phyloP scores from a whole-genome alignment of 1,140 invertebrate genomes.

The Ptiloglossa arizonensis region DNA sequence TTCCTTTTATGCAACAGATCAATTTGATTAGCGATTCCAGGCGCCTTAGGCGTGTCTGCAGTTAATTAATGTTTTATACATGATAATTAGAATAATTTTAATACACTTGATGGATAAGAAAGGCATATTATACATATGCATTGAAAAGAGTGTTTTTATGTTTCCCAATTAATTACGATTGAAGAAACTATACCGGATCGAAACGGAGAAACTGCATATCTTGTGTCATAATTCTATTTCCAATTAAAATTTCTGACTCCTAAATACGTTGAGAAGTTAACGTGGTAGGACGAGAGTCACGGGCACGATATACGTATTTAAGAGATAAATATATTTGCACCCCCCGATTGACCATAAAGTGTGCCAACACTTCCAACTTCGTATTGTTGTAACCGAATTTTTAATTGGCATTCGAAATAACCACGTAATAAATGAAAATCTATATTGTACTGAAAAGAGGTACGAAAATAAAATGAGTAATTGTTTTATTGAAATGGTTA shows the following conservation, averaged over 20 bases:
- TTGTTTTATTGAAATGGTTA: background rate
- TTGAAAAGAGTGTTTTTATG: background rate
- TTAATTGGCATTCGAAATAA: background rate
- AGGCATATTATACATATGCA: background rate
- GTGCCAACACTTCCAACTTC: too few species aligned
- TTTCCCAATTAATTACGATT: constrained; percentile 20
- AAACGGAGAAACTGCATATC: too few species aligned
- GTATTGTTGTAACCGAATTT: background rate
- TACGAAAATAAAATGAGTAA: background rate
- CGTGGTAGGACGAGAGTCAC: background rate
- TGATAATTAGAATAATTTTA: constrained; percentile 20
- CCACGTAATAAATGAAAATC: background rate
- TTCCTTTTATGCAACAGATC: constrained; percentile 21
- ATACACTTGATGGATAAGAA: constrained; percentile 4
- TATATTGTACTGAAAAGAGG: too few species aligned
- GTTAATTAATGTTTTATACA: constrained; percentile 24
- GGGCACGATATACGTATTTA: too few species aligned
- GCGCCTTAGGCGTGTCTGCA: background rate
- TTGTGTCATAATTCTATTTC: background rate
- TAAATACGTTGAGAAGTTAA: background rate
- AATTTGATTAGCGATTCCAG: constrained; percentile 1
- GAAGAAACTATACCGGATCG: background rate
- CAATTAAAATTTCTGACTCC: background rate
- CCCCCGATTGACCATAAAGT: background rate
- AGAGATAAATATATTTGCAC: background rate